phyloP scores from a whole-genome alignment of 1,140 invertebrate genomes.

The Andricus grossulariae region DNA sequence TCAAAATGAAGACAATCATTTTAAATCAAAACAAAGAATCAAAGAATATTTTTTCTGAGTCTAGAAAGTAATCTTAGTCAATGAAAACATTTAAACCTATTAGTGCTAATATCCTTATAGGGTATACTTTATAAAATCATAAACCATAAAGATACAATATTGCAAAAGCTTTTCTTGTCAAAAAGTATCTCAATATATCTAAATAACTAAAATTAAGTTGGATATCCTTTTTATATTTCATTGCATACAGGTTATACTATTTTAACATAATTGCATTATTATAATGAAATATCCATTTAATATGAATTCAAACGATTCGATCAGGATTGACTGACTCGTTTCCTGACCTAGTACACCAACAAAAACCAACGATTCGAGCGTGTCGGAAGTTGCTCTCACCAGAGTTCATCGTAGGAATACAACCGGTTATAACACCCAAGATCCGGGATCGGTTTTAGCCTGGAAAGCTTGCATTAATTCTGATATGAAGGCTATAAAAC shows the following conservation, averaged over 20 bases:
- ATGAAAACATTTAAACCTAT: too few species aligned
- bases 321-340: neutral
- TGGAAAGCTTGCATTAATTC: constrained; percentile 28
- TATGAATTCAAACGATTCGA: neutral
- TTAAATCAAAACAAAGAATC: too few species aligned
- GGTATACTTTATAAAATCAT: too few species aligned
- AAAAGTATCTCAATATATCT: too few species aligned
- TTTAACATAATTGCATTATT: neutral
- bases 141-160: too few species aligned
- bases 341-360: constrained; percentile 26
- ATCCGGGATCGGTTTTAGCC: constrained; percentile 37
- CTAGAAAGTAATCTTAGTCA: too few species aligned
- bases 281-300: neutral
- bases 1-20: too few species aligned
- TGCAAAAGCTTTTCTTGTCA: too few species aligned
- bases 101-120: too few species aligned
- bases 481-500: constrained; percentile 19
- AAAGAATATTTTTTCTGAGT: too few species aligned
- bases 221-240: too few species aligned
- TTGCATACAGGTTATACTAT: neutral
- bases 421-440: constrained; percentile 34
- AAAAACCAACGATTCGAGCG: constrained; percentile 23
- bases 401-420: constrained; percentile 11
- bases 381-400: constrained; percentile 27
- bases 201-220: too few species aligned